Percentiles rank a stretch among this genome's conserved stretches.
Conservation (phyloP, 2,113 vertebrate species). For the Apus apus region DNA sequence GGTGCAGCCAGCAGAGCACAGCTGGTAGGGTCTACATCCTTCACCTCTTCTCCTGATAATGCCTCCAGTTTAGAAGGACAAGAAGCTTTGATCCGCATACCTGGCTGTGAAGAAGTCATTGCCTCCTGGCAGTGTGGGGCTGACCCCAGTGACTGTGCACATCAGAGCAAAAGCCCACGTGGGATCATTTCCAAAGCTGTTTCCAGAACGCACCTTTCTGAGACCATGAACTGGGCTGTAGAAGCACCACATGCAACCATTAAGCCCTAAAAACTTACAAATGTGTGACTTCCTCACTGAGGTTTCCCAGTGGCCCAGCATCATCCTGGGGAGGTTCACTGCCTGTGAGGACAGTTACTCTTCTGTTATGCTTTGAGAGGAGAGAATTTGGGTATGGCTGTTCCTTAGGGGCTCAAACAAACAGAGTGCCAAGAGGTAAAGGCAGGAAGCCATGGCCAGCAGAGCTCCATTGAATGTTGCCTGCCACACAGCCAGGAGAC, state of each 20-base stretch:
- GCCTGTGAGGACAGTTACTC: fast-evolving
- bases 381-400: fast-evolving
- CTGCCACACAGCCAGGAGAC: not conserved
- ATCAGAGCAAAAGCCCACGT: not conserved
- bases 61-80: fast-evolving
- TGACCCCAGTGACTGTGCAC: not conserved
- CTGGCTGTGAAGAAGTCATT: not conserved
- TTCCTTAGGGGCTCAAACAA: not conserved
- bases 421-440: not conserved
- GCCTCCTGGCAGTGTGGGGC: not conserved
- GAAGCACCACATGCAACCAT: not conserved
- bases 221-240: not conserved
- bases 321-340: not conserved
- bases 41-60: not conserved
- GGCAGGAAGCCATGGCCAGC: not conserved
- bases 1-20: not conserved
- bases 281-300: not conserved
- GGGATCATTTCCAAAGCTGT: not conserved
- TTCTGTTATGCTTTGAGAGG: not conserved
- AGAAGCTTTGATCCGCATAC: not conserved
- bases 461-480: not conserved
- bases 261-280: not conserved
- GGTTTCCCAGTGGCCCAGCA: not conserved
- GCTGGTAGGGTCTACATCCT: not conserved
- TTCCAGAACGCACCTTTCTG: not conserved